Evolutionary conservation across 2,113 vertebrate genomes (phyloP).

Genomic region (Gasterosteus nipponicus): DNA sequence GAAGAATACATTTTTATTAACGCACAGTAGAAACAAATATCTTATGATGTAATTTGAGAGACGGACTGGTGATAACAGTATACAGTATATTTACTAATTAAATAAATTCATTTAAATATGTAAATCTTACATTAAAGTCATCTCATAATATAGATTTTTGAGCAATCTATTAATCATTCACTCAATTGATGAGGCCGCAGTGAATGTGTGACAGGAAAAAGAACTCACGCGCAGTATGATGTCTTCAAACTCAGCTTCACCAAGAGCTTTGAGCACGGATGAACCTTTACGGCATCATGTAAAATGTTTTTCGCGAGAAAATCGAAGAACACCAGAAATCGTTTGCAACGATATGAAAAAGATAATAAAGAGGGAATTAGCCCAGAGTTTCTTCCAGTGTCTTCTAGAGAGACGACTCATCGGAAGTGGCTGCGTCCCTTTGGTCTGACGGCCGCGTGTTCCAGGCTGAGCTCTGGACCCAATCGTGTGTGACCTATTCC

Average conservation of each 20-base stretch:
- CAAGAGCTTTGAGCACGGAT: background rate
- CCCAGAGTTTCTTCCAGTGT: conserved; percentile 42
- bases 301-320: background rate
- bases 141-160: background rate
- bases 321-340: background rate
- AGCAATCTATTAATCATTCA: conserved; percentile 1
- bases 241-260: background rate
- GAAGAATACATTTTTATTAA: background rate
- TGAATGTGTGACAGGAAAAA: too few relatives aligned
- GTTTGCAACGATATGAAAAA: background rate
- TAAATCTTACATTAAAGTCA: background rate
- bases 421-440: conserved; percentile 48
- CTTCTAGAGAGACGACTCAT: conserved; percentile 25
- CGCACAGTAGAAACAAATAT: background rate
- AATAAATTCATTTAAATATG: background rate
- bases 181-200: background rate
- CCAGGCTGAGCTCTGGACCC: conserved; percentile 55
- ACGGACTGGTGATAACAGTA: background rate
- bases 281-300: background rate
- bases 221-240: background rate
- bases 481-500: conserved; percentile 77
- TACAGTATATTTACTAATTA: background rate
- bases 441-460: conserved; percentile 41
- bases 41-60: background rate
- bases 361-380: background rate